Percentiles rank a stretch among this genome's conserved stretches.
Evolutionary conservation across 2,888 invertebrate genomes (phyloP).

Genomic region (Dolichopus griseipennis): DNA sequence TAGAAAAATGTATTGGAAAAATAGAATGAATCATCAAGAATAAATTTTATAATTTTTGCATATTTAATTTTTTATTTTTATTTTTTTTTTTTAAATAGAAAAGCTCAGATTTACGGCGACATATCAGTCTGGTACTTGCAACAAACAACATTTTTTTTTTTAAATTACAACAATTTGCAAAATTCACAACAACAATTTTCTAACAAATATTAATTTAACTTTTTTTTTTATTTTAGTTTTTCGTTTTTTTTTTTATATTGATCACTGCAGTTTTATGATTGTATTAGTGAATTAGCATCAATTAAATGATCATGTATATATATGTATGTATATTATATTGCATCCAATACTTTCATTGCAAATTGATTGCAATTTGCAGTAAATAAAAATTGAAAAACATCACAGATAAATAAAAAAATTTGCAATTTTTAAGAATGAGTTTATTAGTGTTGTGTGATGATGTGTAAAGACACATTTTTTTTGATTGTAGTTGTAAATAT

Average conservation of each 20-base stretch:
- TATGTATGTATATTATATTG: no score
- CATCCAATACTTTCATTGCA: no score
- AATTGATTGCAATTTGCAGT: no score
- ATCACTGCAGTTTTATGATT: no score
- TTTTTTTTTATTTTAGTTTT: no score
- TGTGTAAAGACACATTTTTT: background rate
- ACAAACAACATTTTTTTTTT: background rate
- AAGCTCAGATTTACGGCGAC: constrained; percentile 4
- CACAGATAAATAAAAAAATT: background rate
- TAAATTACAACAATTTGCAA: no score
- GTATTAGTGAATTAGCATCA: no score
- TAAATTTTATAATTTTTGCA: background rate
- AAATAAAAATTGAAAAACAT: no score
- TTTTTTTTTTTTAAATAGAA: background rate
- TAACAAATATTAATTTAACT: no score
- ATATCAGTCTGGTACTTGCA: background rate
- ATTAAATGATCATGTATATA: no score
- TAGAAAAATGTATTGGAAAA: background rate
- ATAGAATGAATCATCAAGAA: background rate
- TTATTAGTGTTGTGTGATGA: background rate
- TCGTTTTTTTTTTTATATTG: no score
- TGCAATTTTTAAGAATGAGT: background rate
- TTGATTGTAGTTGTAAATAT: background rate
- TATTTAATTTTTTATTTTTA: background rate
- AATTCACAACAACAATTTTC: no score